Percentiles rank a stretch among this genome's conserved stretches.
Conservation (phyloP, 2,113 vertebrate species). For the Acrocephalus kingi region DNA sequence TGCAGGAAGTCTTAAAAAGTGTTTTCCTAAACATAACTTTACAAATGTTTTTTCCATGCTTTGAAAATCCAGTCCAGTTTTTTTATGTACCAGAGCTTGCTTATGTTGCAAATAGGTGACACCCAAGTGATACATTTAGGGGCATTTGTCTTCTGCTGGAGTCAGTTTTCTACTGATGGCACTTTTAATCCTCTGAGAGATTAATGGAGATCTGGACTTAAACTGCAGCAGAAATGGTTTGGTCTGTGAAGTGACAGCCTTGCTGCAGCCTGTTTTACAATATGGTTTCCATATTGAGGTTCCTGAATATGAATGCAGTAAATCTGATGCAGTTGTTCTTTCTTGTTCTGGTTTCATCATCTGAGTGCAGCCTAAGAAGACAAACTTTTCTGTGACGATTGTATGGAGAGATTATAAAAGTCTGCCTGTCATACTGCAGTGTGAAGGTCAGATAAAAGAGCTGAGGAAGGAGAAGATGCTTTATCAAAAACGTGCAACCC, state of each 20-base stretch:
- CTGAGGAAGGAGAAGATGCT: constrained; percentile 73
- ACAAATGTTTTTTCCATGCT: neutral
- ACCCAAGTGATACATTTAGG: neutral
- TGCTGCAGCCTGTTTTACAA: neutral
- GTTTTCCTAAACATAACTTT: neutral
- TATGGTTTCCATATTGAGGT: neutral
- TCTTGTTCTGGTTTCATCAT: neutral
- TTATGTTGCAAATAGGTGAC: neutral
- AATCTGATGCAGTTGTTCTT: neutral
- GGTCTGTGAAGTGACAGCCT: neutral
- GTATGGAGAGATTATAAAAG: constrained; percentile 56
- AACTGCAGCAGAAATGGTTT: neutral
- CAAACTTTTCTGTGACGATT: constrained; percentile 62
- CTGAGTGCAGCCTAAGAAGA: constrained; percentile 71
- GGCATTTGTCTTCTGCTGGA: neutral
- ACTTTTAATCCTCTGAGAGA: neutral
- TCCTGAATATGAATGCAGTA: neutral
- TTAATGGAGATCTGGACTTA: neutral
- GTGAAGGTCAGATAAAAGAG: constrained; percentile 82
- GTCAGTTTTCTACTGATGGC: neutral
- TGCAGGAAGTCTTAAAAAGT: neutral
- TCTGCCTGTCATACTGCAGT: constrained; percentile 64
- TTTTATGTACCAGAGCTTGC: neutral
- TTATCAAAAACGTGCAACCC: constrained; percentile 78
- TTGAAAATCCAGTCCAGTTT: neutral